These are phyloP conservation scores for Parnassius mnemosyne DNA, from an alignment of 2,888 invertebrate genomes.

Conservation along the genomic window DNA sequence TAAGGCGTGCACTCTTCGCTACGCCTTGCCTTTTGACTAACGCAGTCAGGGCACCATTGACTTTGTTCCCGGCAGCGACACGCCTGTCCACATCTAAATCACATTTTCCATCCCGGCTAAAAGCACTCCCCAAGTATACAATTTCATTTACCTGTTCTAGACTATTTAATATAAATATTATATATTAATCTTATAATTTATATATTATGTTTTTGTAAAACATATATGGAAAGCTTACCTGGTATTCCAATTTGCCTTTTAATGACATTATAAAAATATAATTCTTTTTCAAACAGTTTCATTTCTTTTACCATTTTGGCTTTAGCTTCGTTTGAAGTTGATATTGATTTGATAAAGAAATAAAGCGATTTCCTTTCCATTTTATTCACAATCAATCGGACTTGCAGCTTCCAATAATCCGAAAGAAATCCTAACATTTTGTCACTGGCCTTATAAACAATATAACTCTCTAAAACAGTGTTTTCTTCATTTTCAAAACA, in stretches of 20 bases:
- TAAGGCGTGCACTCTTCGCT: too few species aligned
- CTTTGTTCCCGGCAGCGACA: too few species aligned
- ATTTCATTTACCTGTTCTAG: too few species aligned
- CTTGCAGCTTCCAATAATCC: slow-evolving; percentile 67
- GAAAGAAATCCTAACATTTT: slow-evolving; percentile 69
- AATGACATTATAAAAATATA: slow-evolving; percentile 54
- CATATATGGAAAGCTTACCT: slow-evolving; percentile 41
- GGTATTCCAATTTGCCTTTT: slow-evolving; percentile 48
- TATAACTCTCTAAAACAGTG: slow-evolving; percentile 42
- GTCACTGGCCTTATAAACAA: slow-evolving; percentile 54
- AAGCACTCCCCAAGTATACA: too few species aligned
- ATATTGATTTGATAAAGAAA: slow-evolving; percentile 65
- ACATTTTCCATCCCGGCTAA: too few species aligned
- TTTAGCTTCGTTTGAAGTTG: slow-evolving; percentile 59
- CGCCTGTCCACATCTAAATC: too few species aligned
- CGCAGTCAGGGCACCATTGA: too few species aligned
- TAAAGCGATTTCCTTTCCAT: slow-evolving; percentile 37
- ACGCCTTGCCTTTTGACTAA: too few species aligned
- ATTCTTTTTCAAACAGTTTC: slow-evolving; percentile 60
- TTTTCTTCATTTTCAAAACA: slow-evolving; percentile 38
- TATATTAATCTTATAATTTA: too few species aligned
- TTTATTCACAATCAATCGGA: slow-evolving; percentile 38
- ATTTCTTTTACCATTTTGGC: slow-evolving; percentile 61
- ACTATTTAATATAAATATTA: too few species aligned
- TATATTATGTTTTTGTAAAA: too few species aligned